These are phyloP conservation scores for Entomobrya proxima DNA, from an alignment of 2,888 invertebrate species.

Conservation along the genomic window DNA sequence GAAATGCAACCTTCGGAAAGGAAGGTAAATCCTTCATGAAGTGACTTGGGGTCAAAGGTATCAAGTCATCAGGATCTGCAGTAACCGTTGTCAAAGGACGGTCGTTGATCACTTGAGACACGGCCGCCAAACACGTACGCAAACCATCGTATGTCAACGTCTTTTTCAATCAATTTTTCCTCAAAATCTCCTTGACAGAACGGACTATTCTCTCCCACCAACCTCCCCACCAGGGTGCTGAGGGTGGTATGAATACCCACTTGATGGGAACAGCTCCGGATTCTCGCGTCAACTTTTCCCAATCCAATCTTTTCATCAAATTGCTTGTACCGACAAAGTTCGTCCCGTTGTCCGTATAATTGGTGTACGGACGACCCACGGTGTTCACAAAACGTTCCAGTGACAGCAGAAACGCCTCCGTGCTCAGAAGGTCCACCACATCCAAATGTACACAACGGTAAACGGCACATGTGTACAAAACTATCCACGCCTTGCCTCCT, in stretches of 20 bases:
- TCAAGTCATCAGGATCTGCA: conserved; percentile 15
- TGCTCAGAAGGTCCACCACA: neutral
- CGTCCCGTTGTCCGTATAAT: conserved; percentile 10
- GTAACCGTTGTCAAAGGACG: neutral
- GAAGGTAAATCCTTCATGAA: conserved; percentile 10
- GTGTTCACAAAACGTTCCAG: neutral
- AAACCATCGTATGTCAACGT: neutral
- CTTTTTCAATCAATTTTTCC: no score
- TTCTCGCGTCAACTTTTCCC: neutral
- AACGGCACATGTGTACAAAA: neutral
- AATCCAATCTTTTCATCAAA: neutral
- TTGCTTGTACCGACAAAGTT: neutral
- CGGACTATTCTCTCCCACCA: conserved; percentile 23
- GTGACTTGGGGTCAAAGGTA: conserved; percentile 1
- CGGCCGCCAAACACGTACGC: neutral
- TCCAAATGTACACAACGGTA: conserved; percentile 18
- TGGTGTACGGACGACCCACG: neutral
- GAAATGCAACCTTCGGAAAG: neutral
- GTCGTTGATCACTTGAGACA: neutral
- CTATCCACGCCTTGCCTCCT: neutral
- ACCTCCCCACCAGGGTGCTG: conserved; percentile 30
- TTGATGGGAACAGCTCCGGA: neutral
- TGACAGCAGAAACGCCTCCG: neutral
- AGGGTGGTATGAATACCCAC: neutral
- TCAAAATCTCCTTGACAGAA: conserved; percentile 5